Base-by-base conservation (phyloP, 2,888 invertebrate genomes). In the Trypoxylon attenuatum region DNA sequence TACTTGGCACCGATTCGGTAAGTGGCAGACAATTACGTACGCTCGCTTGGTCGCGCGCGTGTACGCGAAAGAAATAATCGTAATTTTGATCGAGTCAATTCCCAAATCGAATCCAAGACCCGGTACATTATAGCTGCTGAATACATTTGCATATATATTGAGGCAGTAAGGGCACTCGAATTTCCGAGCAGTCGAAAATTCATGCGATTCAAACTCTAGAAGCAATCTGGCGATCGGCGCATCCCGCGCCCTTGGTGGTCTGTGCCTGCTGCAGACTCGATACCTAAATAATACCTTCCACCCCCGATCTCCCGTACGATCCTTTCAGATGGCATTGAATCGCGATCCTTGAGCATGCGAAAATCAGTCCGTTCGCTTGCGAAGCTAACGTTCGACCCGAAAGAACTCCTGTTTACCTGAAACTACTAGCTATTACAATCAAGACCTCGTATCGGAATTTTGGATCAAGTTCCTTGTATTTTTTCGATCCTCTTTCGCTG, bases 101-200 rank as follows among this genome's bases (percentile, higher is more conserved):
- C 39, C 29, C 45, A 42, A 38, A 53, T 54, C 15, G 10, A 53
- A 38, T 49, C 52, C 21, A 53, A 56, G 27, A 13, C 47, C 13
- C 18, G 21, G 27, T 19, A 23, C 25, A 39, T 42, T 8, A 15
- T 10, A 16, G 0, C 21, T 16, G 23, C 46, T 6, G 22, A 8
- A 10, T 39, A 6, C 27, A 18, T 53, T 18, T 41, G n/a, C 53
- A 33, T 47, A 19, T 49, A 2, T 47, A 45, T 42, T 23, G 29
- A 19, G 13, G 25, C 33, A 21, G 22, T n/a, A 15, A 50, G 38
- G 49, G 43, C 43, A 49, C 25, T 38, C 38, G 5, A 38, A 45
- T 43, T 49, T 2, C 27, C 19, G n/a, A 1, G 23, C n/a, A 13
- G 47, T n/a, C 29, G 29, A 47, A 47, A 29, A 43, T 42, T 46